Conservation (phyloP, 2,113 vertebrate species). For the Ictalurus punctatus region DNA sequence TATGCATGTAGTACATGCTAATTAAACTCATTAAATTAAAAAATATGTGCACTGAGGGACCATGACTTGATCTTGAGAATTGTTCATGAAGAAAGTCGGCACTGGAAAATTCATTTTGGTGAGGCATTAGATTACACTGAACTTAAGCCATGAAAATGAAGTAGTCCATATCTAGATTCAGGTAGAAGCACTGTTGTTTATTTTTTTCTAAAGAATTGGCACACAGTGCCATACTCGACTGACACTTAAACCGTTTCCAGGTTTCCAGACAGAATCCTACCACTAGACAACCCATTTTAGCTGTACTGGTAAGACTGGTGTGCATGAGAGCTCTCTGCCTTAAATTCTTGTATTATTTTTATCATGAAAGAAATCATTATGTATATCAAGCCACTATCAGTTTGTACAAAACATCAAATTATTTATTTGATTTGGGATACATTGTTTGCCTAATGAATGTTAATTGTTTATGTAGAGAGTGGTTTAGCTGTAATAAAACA, state of each 20-base stretch:
- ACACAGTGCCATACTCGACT: background rate
- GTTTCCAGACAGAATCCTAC: conserved; percentile 27
- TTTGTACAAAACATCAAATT: conserved; percentile 87
- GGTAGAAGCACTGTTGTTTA: background rate
- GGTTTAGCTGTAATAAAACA: conserved; percentile 90
- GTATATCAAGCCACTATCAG: conserved; percentile 86
- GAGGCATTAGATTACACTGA: conserved; percentile 30
- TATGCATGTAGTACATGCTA: conserved; percentile 18
- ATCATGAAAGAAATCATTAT: conserved; percentile 71
- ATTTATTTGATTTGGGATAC: conserved; percentile 85
- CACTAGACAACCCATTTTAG: conserved; percentile 44
- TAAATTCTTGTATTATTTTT: conserved; percentile 76
- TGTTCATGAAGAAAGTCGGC: conserved; percentile 8
- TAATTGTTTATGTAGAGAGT: conserved; percentile 87
- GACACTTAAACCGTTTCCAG: conserved; percentile 19
- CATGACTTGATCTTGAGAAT: conserved; percentile 16
- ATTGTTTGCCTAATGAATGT: conserved; percentile 89
- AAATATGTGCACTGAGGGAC: conserved; percentile 33
- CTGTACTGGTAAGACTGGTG: conserved; percentile 48
- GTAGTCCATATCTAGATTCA: conserved; percentile 1
- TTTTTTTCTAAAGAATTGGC: background rate
- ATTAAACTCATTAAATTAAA: background rate
- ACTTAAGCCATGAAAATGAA: conserved; percentile 26
- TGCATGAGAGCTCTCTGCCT: conserved; percentile 79
- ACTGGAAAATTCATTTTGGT: background rate